Conservation (phyloP, 1,140 invertebrate species). For the Zaprionus ornatus region DNA sequence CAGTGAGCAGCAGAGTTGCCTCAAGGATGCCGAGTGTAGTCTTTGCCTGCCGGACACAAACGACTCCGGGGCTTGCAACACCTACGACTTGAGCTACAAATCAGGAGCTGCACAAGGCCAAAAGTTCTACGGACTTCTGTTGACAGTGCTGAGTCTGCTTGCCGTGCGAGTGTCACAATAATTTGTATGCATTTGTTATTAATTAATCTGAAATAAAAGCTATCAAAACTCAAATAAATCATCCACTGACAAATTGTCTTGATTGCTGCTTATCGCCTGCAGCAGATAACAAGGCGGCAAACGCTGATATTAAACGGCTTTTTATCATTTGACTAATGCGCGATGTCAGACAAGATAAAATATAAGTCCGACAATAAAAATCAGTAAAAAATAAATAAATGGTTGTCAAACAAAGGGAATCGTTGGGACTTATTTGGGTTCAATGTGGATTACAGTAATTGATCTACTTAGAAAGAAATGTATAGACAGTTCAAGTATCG, state of each 20-base stretch:
- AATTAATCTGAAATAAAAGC: constrained; percentile 28
- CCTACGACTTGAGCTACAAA: constrained; percentile 43
- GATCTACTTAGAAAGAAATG: no score
- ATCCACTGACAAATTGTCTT: background rate
- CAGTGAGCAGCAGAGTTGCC: constrained; percentile 59
- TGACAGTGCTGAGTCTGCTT: constrained; percentile 41
- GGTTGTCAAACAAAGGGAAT: background rate
- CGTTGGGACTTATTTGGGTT: background rate
- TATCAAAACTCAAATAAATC: constrained; percentile 12
- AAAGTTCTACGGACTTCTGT: constrained; percentile 24
- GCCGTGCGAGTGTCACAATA: constrained; percentile 28
- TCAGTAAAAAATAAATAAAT: background rate
- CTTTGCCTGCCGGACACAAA: constrained; percentile 60
- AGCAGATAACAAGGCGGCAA: background rate
- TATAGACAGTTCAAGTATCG: no score
- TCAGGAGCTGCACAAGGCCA: constrained; percentile 30
- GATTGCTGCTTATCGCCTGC: constrained; percentile 7
- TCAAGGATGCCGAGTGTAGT: constrained; percentile 50
- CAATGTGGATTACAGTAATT: no score
- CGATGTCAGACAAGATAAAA: constrained; percentile 14
- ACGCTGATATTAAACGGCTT: background rate
- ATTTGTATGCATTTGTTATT: background rate
- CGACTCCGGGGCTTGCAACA: constrained; percentile 60
- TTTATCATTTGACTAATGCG: constrained; percentile 36
- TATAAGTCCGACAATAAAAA: background rate